These are phyloP conservation scores for Lepus timidus DNA, from an alignment of 2,113 vertebrate species.

Conservation along the genomic window DNA sequence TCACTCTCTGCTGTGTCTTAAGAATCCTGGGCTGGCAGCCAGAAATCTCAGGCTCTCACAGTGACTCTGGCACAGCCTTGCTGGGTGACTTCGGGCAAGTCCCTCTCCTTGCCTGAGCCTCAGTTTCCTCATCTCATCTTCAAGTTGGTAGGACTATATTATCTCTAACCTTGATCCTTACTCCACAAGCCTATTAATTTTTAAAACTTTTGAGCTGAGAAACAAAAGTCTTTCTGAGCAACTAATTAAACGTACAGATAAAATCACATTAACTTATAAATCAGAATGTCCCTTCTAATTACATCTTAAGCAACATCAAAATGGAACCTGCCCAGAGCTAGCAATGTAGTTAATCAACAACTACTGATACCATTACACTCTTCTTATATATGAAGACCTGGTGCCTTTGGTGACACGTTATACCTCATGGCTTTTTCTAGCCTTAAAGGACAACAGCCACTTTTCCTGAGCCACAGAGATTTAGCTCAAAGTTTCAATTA, in stretches of 20 bases:
- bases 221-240: slow-evolving; percentile 67
- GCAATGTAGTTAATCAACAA: slow-evolving; percentile 62
- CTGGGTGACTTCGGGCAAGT: slow-evolving; percentile 22
- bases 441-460: neutral
- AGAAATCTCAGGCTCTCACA: neutral
- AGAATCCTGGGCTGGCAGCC: neutral
- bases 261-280: slow-evolving; percentile 80
- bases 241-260: slow-evolving; percentile 79
- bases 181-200: slow-evolving; percentile 62
- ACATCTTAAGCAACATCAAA: slow-evolving; percentile 67
- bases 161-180: slow-evolving; percentile 32
- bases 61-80: neutral
- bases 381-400: neutral
- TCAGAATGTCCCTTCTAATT: slow-evolving; percentile 79
- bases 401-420: neutral
- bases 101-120: slow-evolving; percentile 4
- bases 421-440: neutral
- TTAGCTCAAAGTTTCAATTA: slow-evolving; percentile 25
- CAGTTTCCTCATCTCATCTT: neutral
- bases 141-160: neutral
- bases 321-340: slow-evolving; percentile 66
- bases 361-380: neutral
- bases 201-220: slow-evolving; percentile 67
- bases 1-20: neutral
- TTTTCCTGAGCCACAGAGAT: slow-evolving; percentile 21